Percentiles rank a stretch among this genome's conserved stretches.
These are phyloP conservation scores for Coendou prehensilis DNA, from an alignment of 2,797 vertebrate species.

Conservation along the genomic window DNA sequence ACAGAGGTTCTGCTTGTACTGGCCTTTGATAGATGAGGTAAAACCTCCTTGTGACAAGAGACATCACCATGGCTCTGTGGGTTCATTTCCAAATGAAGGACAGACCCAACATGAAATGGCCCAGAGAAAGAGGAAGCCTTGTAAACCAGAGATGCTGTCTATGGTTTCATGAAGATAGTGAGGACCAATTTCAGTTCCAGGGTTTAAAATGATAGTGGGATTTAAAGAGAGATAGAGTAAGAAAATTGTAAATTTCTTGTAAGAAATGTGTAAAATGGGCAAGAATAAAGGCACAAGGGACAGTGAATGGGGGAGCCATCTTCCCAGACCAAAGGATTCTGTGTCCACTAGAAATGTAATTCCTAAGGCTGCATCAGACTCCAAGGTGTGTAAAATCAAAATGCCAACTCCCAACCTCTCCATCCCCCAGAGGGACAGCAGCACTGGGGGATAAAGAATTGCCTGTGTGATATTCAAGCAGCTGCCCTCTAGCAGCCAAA, in stretches of 20 bases:
- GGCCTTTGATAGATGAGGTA: background rate
- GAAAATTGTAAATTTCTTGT: no score
- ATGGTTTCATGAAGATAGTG: background rate
- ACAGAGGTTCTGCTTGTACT: background rate
- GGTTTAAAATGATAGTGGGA: background rate
- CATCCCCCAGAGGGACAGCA: background rate
- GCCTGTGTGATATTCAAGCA: background rate
- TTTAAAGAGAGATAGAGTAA: background rate
- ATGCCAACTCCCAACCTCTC: background rate
- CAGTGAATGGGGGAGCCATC: background rate
- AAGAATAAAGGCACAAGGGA: background rate
- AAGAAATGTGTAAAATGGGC: no score
- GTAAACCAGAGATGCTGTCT: background rate
- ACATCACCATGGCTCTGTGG: background rate
- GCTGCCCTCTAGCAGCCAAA: background rate
- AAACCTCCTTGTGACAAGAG: background rate
- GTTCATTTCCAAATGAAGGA: background rate
- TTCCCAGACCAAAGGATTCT: background rate
- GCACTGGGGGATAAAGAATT: background rate
- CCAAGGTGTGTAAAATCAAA: background rate
- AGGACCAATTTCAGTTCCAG: background rate
- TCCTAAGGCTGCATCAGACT: background rate
- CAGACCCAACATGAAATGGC: background rate
- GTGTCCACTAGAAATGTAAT: background rate
- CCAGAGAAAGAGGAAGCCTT: background rate